Evolutionary conservation across 2,888 invertebrate species (phyloP), one percentile per base, ranked within the genome.

Genomic region (Conistra vaccinii): DNA sequence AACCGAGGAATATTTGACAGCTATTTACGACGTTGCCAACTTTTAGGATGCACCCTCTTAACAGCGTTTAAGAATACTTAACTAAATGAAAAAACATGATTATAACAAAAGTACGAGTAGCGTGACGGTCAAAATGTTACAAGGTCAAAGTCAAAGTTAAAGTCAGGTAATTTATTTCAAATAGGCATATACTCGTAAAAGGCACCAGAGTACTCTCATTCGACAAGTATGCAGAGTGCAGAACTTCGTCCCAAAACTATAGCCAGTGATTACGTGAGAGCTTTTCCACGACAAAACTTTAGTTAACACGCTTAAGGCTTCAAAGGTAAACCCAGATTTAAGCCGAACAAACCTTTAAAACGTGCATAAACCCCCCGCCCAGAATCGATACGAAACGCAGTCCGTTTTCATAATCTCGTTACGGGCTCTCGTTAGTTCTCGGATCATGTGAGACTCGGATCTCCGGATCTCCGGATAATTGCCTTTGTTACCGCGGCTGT

Each of bases 341-440:
- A 73, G 3, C 63, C 26, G 29, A 20, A 1, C 14, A 60, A 32
- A 48, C 55, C 45, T 73, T 69, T 48, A 42, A 69, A 73, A 67
- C 62, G 29, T 48, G 29, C 57, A 45, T 48, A 61, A 51, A n/a
- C 39, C 48, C 51, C 51, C 2, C 5, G 2, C 14, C 23, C 17
- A 1, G 32, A 68, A 80, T 76, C 78, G 66, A 75, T 81, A 71
- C 45, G 32, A 39, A 74, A 66, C 80, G 80, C 86, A 79, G 83
- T 73, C 71, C 67, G 84, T 78, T 80, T 76, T 66, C 80, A 84
- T 83, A 86, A 86, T 83, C 88, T 87, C 86, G 86, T 86, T 87
- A 86, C 79, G 69, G 63, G 35, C 20, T 74, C 78, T 87, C 88
- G 87, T 87, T 87, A 87, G 77, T 69, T 78, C 66, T 29, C 69